These are phyloP conservation scores for Caerostris darwini DNA, from an alignment of 1,140 invertebrate genomes.

Conservation along the genomic window DNA sequence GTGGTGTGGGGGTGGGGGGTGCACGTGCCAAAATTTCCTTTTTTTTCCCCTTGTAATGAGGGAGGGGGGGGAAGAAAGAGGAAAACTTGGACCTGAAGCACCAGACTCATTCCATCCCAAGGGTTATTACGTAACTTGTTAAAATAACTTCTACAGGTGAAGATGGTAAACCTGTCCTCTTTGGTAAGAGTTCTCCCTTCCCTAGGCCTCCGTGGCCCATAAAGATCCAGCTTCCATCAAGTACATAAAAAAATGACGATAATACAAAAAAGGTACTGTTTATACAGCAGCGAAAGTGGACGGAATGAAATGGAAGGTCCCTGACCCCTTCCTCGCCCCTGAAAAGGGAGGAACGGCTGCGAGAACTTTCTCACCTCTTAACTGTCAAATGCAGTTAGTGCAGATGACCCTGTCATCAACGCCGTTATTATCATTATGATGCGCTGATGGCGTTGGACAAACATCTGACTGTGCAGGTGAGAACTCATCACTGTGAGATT, in stretches of 20 bases:
- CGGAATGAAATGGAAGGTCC: conserved; percentile 6
- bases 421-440: neutral
- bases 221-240: neutral
- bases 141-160: neutral
- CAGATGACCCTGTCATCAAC: neutral
- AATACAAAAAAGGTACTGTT: neutral
- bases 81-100: neutral
- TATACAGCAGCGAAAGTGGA: neutral
- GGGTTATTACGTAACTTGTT: conserved; percentile 10
- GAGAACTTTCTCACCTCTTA: neutral
- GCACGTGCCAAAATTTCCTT: neutral
- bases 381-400: neutral
- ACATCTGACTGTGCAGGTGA: too few species aligned
- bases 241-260: neutral
- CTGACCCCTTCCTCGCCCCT: conserved; percentile 1
- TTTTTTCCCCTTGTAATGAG: neutral
- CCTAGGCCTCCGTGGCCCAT: neutral
- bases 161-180: neutral
- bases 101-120: neutral
- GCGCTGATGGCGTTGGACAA: too few species aligned
- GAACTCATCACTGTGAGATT: too few species aligned
- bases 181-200: too few species aligned
- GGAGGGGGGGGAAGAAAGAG: neutral
- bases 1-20: too few species aligned
- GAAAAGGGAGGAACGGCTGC: neutral